phyloP scores from a whole-genome alignment of 1,140 invertebrate genomes.

The Pentalonia nigronervosa region DNA sequence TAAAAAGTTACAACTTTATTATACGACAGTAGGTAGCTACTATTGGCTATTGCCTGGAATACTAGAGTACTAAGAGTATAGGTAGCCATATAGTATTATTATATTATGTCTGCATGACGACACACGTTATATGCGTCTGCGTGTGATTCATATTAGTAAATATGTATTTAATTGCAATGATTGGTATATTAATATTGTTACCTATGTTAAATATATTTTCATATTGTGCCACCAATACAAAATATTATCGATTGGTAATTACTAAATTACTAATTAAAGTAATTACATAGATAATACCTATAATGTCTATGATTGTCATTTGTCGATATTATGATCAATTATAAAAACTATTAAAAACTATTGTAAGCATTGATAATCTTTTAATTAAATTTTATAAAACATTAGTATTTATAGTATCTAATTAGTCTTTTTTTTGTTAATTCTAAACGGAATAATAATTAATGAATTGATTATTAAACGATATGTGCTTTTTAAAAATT shows the following conservation, averaged over 20 bases:
- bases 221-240: background rate
- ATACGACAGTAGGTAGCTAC: background rate
- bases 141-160: background rate
- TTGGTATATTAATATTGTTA: too few relatives aligned
- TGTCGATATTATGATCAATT: background rate
- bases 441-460: background rate
- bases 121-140: background rate
- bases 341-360: background rate
- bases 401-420: background rate
- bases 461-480: too few relatives aligned
- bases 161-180: background rate
- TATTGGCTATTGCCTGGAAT: background rate
- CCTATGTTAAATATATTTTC: background rate
- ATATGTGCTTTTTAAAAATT: too few relatives aligned
- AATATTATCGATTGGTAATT: background rate
- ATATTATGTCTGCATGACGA: background rate
- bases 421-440: background rate
- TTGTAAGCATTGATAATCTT: background rate
- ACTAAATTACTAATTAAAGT: background rate
- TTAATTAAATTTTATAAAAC: background rate
- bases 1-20: background rate
- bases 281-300: background rate
- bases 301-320: background rate
- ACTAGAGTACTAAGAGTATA: background rate
- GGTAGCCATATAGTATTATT: background rate